These are phyloP conservation scores for Drosophila orosa DNA, from an alignment of 1,140 invertebrate species.

Conservation along the genomic window DNA sequence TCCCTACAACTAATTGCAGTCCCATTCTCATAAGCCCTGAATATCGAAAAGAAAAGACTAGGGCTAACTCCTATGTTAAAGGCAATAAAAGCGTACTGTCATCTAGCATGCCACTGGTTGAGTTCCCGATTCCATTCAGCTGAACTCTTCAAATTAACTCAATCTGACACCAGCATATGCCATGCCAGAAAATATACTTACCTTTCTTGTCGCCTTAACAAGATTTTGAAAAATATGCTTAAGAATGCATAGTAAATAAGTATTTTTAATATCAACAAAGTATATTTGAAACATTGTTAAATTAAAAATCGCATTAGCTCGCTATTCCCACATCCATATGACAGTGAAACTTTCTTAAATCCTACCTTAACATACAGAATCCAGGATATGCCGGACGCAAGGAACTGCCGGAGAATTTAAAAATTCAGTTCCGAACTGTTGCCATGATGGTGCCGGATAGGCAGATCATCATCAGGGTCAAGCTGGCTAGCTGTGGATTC, in stretches of 20 bases:
- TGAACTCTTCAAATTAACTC: no score
- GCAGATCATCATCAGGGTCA: conserved; percentile 98
- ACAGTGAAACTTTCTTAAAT: not conserved
- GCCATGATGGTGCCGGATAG: conserved; percentile 99
- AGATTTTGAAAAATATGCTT: no score
- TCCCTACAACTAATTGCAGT: not conserved
- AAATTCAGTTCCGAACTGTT: conserved; percentile 98
- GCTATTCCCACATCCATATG: not conserved
- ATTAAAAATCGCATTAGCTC: not conserved
- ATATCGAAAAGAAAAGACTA: not conserved
- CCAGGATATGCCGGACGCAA: conserved; percentile 98
- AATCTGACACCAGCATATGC: no score
- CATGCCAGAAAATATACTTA: no score
- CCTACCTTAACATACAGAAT: conserved; percentile 88
- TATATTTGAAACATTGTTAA: not conserved
- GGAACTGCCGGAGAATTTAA: conserved; percentile 98
- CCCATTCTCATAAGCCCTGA: not conserved
- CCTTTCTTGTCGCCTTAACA: no score
- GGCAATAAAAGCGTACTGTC: not conserved
- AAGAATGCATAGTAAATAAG: no score
- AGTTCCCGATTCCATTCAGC: no score
- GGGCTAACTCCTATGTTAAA: not conserved
- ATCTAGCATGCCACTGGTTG: not conserved
- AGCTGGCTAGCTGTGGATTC: conserved; percentile 97
- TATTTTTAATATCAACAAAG: not conserved